Evolutionary conservation across 2,113 vertebrate species (phyloP).

Genomic region (Theristicus caerulescens): DNA sequence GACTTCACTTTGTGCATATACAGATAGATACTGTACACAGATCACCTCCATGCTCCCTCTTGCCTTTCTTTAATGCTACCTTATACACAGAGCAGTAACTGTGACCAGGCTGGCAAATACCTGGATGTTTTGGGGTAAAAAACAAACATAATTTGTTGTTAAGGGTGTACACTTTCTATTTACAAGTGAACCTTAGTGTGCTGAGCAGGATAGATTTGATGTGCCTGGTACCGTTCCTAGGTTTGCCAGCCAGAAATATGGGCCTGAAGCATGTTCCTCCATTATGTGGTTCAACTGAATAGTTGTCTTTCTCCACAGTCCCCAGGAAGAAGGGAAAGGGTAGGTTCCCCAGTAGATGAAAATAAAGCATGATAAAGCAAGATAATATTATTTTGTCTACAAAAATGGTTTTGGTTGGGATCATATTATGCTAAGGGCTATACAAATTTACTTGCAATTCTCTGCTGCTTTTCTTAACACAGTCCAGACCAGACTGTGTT

Average conservation of each 20-base stretch:
- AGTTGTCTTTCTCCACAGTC: neutral
- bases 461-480: neutral
- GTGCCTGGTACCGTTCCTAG: neutral
- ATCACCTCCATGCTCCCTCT: neutral
- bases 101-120: neutral
- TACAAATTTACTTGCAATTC: neutral
- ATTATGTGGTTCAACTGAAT: neutral
- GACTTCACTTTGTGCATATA: neutral
- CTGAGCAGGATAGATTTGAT: neutral
- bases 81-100: neutral
- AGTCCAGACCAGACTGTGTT: neutral
- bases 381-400: neutral
- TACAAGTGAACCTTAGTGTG: neutral
- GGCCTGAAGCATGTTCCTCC: neutral
- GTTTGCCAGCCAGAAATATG: neutral
- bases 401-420: neutral
- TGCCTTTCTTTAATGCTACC: neutral
- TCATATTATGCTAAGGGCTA: neutral
- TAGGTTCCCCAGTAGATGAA: neutral
- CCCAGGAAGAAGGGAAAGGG: neutral
- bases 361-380: neutral
- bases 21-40: neutral
- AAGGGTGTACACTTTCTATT: neutral
- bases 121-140: neutral
- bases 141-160: neutral